Percentiles rank a stretch among this genome's conserved stretches.
These are phyloP conservation scores for Homalodisca vitripennis DNA, from an alignment of 1,140 invertebrate genomes.

Conservation along the genomic window DNA sequence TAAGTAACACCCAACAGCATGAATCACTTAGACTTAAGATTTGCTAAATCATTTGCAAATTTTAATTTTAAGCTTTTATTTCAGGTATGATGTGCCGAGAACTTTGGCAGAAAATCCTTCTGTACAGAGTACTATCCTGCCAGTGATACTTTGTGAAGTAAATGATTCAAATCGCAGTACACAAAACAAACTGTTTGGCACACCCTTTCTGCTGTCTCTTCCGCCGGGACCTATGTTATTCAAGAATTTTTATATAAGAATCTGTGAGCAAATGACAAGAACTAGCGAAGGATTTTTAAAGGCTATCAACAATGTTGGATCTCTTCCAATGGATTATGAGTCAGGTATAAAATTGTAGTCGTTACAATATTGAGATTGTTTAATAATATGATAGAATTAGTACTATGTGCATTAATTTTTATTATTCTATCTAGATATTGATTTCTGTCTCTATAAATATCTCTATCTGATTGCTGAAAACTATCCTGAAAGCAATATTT, in stretches of 20 bases:
- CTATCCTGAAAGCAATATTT: too few relatives aligned
- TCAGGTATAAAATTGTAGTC: too few relatives aligned
- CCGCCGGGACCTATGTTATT: background rate
- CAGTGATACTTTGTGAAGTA: conserved; percentile 32
- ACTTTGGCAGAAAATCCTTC: background rate
- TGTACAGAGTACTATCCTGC: conserved; percentile 5
- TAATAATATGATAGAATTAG: too few relatives aligned
- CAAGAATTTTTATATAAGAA: background rate
- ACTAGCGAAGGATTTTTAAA: background rate
- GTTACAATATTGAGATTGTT: too few relatives aligned
- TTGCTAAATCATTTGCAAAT: too few relatives aligned
- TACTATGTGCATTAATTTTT: too few relatives aligned
- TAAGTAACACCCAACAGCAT: background rate
- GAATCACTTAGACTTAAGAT: background rate
- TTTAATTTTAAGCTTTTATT: background rate
- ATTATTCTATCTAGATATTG: too few relatives aligned
- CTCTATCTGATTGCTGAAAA: too few relatives aligned
- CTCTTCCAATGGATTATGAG: background rate
- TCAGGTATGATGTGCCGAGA: background rate
- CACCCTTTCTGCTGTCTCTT: conserved; percentile 27
- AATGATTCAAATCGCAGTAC: conserved; percentile 1
- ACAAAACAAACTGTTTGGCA: conserved; percentile 32
- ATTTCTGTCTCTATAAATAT: too few relatives aligned
- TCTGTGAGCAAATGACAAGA: background rate
- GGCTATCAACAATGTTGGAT: background rate